phyloP scores from a whole-genome alignment of 2,888 invertebrate species.

The Ischnus inquisitorius region DNA sequence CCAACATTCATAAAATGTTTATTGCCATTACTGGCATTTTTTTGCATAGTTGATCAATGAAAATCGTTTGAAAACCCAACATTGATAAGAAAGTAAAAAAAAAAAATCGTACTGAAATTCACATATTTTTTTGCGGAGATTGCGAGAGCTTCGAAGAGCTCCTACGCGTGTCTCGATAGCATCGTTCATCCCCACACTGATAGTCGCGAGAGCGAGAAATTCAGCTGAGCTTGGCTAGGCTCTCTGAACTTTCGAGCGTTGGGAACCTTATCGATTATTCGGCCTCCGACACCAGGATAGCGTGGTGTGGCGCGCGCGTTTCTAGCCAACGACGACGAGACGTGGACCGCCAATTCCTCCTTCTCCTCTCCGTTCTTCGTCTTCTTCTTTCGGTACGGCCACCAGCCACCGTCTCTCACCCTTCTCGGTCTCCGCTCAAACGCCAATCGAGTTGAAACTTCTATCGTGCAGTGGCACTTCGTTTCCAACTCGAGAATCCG shows the following conservation, averaged over 20 bases:
- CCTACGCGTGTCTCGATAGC: not conserved
- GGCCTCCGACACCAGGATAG: conserved; percentile 60
- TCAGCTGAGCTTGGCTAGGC: conserved; percentile 29
- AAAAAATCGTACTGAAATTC: not conserved
- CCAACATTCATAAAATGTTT: not conserved
- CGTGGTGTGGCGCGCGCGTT: conserved; percentile 41
- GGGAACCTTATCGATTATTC: conserved; percentile 67
- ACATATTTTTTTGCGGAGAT: conserved; percentile 3
- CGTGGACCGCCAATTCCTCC: conserved; percentile 51
- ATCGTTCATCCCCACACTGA: conserved; percentile 10
- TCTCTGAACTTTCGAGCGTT: conserved; percentile 61
- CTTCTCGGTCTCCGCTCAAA: conserved; percentile 38
- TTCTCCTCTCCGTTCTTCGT: conserved; percentile 14
- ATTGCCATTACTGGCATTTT: not conserved
- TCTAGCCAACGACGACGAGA: conserved; percentile 49
- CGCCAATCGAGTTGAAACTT: conserved; percentile 65
- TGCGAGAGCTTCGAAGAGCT: conserved; percentile 4
- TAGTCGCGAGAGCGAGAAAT: conserved; percentile 37
- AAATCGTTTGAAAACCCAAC: not conserved
- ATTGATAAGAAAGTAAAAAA: not conserved
- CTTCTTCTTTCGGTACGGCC: not conserved
- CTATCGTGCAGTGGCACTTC: conserved; percentile 59
- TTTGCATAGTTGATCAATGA: not conserved
- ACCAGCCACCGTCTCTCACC: conserved; percentile 11
- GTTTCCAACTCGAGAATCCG: conserved; percentile 57